These are phyloP conservation scores for Corythoichthys intestinalis DNA, from an alignment of 2,113 vertebrate genomes.

Conservation along the genomic window DNA sequence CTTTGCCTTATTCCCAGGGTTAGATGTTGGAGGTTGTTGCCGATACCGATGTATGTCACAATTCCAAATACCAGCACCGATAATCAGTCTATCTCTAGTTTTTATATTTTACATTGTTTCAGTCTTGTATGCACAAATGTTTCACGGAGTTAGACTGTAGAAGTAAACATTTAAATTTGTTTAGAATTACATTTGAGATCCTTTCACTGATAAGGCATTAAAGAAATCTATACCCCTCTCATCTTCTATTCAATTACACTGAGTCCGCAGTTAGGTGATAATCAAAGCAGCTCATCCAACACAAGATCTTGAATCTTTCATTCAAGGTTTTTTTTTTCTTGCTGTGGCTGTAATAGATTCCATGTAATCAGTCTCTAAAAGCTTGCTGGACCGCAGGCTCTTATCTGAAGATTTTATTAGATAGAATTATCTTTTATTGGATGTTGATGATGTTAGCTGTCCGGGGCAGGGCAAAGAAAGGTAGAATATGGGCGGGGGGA, in stretches of 20 bases:
- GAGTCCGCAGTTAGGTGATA: neutral
- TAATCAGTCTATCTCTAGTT: too few relatives aligned
- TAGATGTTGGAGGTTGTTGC: too few relatives aligned
- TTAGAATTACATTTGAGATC: neutral
- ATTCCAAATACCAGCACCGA: too few relatives aligned
- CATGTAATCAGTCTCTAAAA: conserved; percentile 45
- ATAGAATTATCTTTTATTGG: conserved; percentile 55
- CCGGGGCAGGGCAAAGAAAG: conserved; percentile 18
- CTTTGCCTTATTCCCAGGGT: too few relatives aligned
- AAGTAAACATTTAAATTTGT: neutral
- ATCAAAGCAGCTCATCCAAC: neutral
- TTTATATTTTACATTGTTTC: neutral
- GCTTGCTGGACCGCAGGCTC: conserved; percentile 29
- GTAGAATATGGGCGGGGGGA: conserved; percentile 12
- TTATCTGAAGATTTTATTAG: conserved; percentile 39
- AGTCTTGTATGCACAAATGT: neutral
- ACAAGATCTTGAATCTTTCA: conserved; percentile 11
- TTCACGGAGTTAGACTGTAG: neutral
- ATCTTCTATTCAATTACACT: neutral
- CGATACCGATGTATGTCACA: too few relatives aligned
- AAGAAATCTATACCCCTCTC: neutral
- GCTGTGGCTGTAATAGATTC: conserved; percentile 16
- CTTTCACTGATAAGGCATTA: neutral
- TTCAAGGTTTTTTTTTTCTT: conserved; percentile 3
- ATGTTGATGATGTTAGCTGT: conserved; percentile 60